phyloP scores from a whole-genome alignment of 1,140 invertebrate genomes.

The Aleiodes sp. region DNA sequence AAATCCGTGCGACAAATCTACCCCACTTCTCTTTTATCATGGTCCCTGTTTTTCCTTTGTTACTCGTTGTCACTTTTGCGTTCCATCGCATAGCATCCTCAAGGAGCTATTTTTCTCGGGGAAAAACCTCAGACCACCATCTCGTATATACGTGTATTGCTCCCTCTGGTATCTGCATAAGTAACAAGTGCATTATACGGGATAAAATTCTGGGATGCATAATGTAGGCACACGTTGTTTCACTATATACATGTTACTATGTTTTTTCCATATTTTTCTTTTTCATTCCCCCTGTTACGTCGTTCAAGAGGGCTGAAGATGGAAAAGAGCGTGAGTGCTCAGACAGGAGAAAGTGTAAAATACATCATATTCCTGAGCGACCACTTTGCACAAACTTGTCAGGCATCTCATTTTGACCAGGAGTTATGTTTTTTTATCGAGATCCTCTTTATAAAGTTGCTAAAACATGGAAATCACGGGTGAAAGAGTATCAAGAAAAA shows the following conservation, averaged over 20 bases:
- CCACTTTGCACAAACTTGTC: conserved; percentile 12
- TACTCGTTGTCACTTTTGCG: conserved; percentile 18
- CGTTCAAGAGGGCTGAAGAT: background rate
- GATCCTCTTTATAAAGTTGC: background rate
- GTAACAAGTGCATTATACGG: conserved; percentile 55
- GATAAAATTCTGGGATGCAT: conserved; percentile 55
- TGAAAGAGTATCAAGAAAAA: no score
- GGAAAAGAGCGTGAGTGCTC: background rate
- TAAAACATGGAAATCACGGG: background rate
- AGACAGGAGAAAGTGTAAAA: conserved; percentile 7
- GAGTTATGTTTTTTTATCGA: conserved; percentile 3
- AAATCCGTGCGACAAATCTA: conserved; percentile 15
- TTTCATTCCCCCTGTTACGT: background rate
- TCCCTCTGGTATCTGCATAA: conserved; percentile 45
- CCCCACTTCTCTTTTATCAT: background rate
- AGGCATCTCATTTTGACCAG: background rate
- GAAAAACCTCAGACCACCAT: background rate
- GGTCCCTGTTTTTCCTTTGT: background rate
- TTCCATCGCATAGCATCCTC: background rate
- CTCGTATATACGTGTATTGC: background rate
- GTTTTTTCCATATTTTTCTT: background rate
- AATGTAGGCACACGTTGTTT: conserved; percentile 44
- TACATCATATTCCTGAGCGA: background rate
- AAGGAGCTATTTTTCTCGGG: conserved; percentile 26
- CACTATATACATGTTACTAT: background rate